Evolutionary conservation across 2,888 invertebrate genomes (phyloP).

Genomic region (Phengaris arion): DNA sequence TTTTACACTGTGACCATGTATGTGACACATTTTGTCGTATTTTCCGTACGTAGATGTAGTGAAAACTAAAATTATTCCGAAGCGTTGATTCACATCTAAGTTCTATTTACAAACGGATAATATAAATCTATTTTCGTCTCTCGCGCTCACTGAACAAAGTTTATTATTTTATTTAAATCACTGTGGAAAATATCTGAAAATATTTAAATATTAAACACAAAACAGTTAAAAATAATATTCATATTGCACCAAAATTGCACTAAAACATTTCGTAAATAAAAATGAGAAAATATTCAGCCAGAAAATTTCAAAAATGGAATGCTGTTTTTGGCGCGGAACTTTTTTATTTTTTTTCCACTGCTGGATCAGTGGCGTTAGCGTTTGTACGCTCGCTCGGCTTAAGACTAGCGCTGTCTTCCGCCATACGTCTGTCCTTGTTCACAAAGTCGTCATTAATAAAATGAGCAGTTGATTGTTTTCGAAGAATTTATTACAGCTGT

Average conservation of each 20-base stretch:
- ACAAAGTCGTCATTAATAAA: conserved; percentile 37
- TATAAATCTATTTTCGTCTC: conserved; percentile 26
- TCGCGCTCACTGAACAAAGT: not conserved
- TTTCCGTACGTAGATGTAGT: not conserved
- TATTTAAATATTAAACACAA: too few species aligned
- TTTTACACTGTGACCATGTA: not conserved
- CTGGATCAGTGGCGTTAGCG: not conserved
- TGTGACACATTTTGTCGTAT: not conserved
- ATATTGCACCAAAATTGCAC: not conserved
- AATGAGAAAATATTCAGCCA: not conserved
- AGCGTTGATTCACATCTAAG: conserved; percentile 26
- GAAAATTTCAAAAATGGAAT: not conserved
- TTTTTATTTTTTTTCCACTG: not conserved
- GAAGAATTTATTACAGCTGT: conserved; percentile 33
- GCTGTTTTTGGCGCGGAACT: not conserved
- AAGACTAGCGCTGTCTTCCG: conserved; percentile 34
- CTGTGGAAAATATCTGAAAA: not conserved
- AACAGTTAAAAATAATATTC: not conserved
- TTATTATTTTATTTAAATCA: not conserved
- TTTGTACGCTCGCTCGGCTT: conserved; percentile 30
- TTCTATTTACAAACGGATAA: conserved; percentile 33
- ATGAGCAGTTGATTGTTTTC: conserved; percentile 38
- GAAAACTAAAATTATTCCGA: conserved; percentile 22
- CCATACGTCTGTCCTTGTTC: conserved; percentile 35
- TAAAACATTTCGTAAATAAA: not conserved